Conservation (phyloP, 1,140 invertebrate species). For the Cherax destructor region DNA sequence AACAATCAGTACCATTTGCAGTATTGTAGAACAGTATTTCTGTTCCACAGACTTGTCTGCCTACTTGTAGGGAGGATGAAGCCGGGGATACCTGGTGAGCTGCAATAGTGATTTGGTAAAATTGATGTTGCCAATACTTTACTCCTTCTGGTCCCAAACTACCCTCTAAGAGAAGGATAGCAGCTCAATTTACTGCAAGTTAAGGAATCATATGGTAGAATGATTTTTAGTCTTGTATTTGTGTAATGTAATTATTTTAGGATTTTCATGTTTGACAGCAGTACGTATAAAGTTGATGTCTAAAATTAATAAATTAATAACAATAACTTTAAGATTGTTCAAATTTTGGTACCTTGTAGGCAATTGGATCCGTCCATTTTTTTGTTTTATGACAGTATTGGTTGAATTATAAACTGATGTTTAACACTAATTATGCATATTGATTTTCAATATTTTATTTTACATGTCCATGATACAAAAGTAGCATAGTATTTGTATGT, state of each 20-base stretch:
- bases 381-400: constrained; percentile 4
- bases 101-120: constrained; percentile 28
- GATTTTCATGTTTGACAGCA: not conserved
- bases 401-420: not conserved
- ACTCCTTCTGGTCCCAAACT: constrained; percentile 30
- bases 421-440: not conserved
- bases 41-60: not conserved
- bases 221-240: not conserved
- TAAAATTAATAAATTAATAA: not conserved
- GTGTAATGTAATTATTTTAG: not conserved
- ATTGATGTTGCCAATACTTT: constrained; percentile 6
- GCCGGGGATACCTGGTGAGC: constrained; percentile 20
- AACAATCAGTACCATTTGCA: no score
- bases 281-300: not conserved
- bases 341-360: not conserved
- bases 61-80: constrained; percentile 19
- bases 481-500: not conserved
- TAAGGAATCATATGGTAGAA: not conserved
- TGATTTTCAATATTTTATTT: constrained; percentile 4
- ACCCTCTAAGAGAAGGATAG: constrained; percentile 37
- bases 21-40: not conserved
- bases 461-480: not conserved
- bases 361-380: not conserved
- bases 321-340: not conserved
- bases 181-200: constrained; percentile 49